These are phyloP conservation scores for Bufotes viridis DNA, from an alignment of 2,797 vertebrate species.

Conservation along the genomic window DNA sequence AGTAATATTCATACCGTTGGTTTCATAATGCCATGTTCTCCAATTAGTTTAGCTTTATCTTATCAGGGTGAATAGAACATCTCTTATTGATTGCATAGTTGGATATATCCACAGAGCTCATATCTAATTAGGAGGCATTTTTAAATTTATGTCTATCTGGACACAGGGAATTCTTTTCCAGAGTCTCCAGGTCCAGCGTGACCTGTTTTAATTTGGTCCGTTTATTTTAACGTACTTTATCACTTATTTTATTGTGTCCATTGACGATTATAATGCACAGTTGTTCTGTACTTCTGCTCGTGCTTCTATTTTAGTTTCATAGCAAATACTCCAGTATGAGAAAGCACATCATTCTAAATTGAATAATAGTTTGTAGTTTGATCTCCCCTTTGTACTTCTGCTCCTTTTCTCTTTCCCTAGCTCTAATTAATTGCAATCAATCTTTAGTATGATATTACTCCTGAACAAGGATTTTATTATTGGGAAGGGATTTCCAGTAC, in stretches of 20 bases:
- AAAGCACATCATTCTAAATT: conserved; percentile 39
- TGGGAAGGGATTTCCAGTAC: conserved; percentile 53
- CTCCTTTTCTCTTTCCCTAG: conserved; percentile 33
- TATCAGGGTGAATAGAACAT: background rate
- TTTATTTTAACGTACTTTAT: conserved; percentile 33
- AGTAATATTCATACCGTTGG: background rate
- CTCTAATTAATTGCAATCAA: conserved; percentile 63
- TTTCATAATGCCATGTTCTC: background rate
- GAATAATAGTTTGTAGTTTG: conserved; percentile 53
- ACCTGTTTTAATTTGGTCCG: conserved; percentile 45
- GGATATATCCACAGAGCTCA: background rate
- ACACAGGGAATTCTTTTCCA: background rate
- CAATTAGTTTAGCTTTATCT: background rate
- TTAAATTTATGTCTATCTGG: conserved; percentile 21
- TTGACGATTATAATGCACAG: conserved; percentile 32
- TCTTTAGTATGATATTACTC: conserved; percentile 56
- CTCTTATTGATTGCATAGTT: background rate
- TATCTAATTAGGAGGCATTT: background rate
- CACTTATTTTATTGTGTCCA: conserved; percentile 38
- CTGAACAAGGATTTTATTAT: conserved; percentile 54
- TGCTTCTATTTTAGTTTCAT: conserved; percentile 39
- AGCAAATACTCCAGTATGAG: conserved; percentile 26
- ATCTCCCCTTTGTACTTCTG: conserved; percentile 40
- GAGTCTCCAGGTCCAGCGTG: conserved; percentile 5
- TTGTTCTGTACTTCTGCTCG: background rate